phyloP scores from a whole-genome alignment of 2,113 vertebrate species.

The Salvelinus fontinalis region DNA sequence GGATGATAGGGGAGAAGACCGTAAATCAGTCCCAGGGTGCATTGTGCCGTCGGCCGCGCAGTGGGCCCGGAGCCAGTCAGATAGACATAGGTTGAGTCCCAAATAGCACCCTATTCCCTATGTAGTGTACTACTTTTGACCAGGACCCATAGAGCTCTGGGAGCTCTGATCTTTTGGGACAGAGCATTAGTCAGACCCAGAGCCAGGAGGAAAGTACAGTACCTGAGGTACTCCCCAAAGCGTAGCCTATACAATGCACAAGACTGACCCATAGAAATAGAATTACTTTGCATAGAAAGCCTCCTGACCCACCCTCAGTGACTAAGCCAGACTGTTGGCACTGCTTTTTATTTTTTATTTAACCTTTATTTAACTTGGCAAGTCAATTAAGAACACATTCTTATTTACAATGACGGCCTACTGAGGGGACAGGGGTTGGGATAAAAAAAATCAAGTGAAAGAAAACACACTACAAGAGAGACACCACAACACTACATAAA shows the following conservation, averaged over 20 bases:
- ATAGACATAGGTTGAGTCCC: no score
- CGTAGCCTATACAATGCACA: no score
- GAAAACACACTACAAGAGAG: neutral
- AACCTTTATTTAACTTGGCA: no score
- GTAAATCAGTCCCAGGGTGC: slow-evolving; percentile 17
- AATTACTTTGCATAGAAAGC: neutral
- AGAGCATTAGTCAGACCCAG: slow-evolving; percentile 16
- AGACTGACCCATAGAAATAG: neutral
- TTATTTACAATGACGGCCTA: no score
- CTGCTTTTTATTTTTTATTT: neutral
- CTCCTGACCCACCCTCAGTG: neutral
- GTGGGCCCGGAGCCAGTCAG: no score
- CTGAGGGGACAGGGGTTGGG: no score
- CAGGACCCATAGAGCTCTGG: no score
- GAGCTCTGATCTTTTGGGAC: no score
- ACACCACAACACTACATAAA: neutral
- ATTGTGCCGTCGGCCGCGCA: slow-evolving; percentile 21
- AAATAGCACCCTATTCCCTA: no score
- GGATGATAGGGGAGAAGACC: neutral
- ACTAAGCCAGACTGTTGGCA: neutral
- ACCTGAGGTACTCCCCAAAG: neutral
- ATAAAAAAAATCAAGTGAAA: no score
- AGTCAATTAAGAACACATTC: no score
- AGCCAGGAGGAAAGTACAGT: slow-evolving; percentile 5
- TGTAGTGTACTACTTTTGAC: no score